Evolutionary conservation across 2,888 invertebrate species (phyloP).

Genomic region (Agrotis ipsilon): DNA sequence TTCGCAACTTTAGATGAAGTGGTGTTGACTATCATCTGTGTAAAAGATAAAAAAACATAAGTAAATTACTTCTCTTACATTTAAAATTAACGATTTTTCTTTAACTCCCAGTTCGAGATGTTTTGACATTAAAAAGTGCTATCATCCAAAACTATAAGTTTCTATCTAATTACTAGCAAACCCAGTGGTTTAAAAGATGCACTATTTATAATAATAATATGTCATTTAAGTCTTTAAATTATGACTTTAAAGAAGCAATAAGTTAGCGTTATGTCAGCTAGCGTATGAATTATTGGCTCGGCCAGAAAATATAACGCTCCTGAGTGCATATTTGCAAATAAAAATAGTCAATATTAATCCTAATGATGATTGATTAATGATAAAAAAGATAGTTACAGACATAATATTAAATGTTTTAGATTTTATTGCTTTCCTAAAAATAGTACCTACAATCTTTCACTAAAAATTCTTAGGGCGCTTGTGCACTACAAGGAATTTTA

Average conservation of each 20-base stretch:
- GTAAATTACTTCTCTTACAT: too few species aligned
- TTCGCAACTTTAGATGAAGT: too few species aligned
- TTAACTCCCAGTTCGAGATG: too few species aligned
- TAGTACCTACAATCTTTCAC: too few species aligned
- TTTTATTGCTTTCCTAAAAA: too few species aligned
- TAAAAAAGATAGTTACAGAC: not conserved
- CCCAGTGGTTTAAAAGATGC: not conserved
- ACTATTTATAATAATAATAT: conserved; percentile 25
- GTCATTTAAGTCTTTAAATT: conserved; percentile 27
- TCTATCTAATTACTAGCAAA: not conserved
- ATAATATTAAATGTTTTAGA: too few species aligned
- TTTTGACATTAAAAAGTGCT: too few species aligned
- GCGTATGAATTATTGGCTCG: conserved; percentile 38
- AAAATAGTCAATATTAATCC: conserved; percentile 27
- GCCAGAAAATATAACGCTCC: conserved; percentile 15
- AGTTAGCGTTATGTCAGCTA: conserved; percentile 44
- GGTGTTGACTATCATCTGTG: not conserved
- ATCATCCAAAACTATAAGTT: too few species aligned
- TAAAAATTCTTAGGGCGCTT: too few species aligned
- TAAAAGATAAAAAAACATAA: not conserved
- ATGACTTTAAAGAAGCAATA: conserved; percentile 39
- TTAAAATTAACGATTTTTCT: too few species aligned
- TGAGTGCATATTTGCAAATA: conserved; percentile 30
- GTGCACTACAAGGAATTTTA: too few species aligned
- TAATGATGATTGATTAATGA: not conserved